phyloP scores from a whole-genome alignment of 2,797 vertebrate species.

The Coregonus ussuriensis region DNA sequence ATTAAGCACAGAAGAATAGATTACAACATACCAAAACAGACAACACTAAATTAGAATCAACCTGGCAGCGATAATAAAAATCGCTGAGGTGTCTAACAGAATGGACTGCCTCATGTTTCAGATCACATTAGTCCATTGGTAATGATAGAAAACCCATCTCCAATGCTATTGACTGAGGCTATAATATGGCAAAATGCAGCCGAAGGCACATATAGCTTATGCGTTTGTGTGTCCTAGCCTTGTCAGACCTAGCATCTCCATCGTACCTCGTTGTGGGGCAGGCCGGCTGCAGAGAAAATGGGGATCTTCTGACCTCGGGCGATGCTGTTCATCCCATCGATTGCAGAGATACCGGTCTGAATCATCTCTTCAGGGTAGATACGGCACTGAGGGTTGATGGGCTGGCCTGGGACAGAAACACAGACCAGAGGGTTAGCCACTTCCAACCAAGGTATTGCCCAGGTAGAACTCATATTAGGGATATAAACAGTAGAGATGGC shows the following conservation, averaged over 20 bases:
- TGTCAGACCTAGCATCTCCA: not conserved
- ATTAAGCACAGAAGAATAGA: not conserved
- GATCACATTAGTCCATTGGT: not conserved
- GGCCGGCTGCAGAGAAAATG: slow-evolving; percentile 94
- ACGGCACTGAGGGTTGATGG: slow-evolving; percentile 95
- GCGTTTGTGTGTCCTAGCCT: not conserved
- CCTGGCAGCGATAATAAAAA: not conserved
- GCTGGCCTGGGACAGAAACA: slow-evolving; percentile 74
- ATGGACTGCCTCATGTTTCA: not conserved
- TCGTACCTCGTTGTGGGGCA: slow-evolving; percentile 95
- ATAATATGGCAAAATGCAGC: not conserved
- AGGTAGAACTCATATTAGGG: not conserved
- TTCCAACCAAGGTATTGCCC: not conserved
- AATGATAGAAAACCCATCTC: not conserved
- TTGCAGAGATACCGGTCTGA: slow-evolving; percentile 97
- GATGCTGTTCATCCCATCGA: slow-evolving; percentile 98
- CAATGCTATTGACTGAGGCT: not conserved
- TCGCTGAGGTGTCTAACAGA: not conserved
- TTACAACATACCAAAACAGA: not conserved
- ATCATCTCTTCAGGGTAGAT: slow-evolving; percentile 99
- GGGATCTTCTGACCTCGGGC: slow-evolving; percentile 98
- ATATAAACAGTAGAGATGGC: not conserved
- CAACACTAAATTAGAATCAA: not conserved
- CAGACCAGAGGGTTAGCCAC: not conserved
- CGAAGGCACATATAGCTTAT: not conserved